Evolutionary conservation across 2,888 invertebrate genomes (phyloP).

Genomic region (Netelia fuscicornis): DNA sequence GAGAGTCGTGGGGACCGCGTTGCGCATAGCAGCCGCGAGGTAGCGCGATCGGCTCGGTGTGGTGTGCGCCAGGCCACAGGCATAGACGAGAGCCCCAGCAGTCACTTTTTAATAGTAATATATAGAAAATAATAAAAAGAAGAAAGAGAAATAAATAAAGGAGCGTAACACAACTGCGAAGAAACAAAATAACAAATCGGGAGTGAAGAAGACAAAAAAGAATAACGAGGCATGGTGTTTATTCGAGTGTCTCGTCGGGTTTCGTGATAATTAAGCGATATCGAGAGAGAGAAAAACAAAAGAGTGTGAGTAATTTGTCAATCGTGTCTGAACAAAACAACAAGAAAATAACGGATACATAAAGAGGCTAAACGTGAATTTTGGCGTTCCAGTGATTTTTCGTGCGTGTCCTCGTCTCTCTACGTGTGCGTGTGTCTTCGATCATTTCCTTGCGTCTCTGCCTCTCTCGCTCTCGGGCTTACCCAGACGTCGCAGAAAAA

Average conservation of each 20-base stretch:
- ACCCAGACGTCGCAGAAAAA: slow-evolving; percentile 41
- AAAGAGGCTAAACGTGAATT: neutral
- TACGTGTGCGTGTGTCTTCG: slow-evolving; percentile 8
- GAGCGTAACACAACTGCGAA: slow-evolving; percentile 73
- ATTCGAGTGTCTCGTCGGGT: slow-evolving; percentile 83
- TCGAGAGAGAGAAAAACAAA: neutral
- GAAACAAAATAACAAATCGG: no score
- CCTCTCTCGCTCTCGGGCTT: slow-evolving; percentile 28
- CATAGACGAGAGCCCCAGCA: slow-evolving; percentile 34
- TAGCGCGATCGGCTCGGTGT: slow-evolving; percentile 54
- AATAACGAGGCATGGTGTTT: slow-evolving; percentile 77
- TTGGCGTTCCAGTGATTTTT: slow-evolving; percentile 4
- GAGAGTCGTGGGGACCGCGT: slow-evolving; percentile 41
- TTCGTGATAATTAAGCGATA: slow-evolving; percentile 71
- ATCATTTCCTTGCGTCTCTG: neutral
- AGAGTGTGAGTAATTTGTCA: slow-evolving; percentile 2
- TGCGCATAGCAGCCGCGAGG: slow-evolving; percentile 66
- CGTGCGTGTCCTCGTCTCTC: neutral
- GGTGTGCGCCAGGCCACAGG: slow-evolving; percentile 30
- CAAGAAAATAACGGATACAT: neutral
- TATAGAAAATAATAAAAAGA: slow-evolving; percentile 24
- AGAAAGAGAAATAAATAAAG: slow-evolving; percentile 16
- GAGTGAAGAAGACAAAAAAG: no score
- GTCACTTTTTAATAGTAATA: slow-evolving; percentile 46
- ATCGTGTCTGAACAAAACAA: neutral